phyloP scores from a whole-genome alignment of 2,797 vertebrate species.

The Catostomus latipinnis region DNA sequence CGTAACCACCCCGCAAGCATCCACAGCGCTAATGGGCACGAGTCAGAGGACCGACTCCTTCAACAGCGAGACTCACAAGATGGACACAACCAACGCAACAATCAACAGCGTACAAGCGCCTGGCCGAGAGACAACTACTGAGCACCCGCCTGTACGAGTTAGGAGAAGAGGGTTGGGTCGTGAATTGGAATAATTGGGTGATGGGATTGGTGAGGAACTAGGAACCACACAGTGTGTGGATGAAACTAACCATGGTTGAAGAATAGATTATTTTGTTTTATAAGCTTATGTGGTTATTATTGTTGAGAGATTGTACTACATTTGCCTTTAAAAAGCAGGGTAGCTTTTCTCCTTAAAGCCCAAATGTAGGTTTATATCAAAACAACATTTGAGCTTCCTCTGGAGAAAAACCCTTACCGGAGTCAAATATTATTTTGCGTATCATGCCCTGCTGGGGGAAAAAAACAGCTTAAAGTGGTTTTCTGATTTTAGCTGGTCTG shows the following conservation, averaged over 20 bases:
- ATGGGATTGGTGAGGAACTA: slow-evolving; percentile 9
- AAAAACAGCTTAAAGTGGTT: too few species aligned
- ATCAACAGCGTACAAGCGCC: slow-evolving; percentile 90
- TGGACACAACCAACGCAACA: slow-evolving; percentile 89
- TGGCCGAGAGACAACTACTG: slow-evolving; percentile 96
- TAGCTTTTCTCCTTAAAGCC: slow-evolving; percentile 33
- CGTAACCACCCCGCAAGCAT: slow-evolving; percentile 83
- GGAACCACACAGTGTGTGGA: slow-evolving; percentile 7
- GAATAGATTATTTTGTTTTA: slow-evolving; percentile 32
- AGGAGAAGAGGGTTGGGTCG: background rate
- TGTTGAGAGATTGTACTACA: slow-evolving; percentile 11
- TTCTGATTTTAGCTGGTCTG: too few species aligned
- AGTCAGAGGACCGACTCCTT: slow-evolving; percentile 87
- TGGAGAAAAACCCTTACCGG: background rate
- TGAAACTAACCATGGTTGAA: background rate
- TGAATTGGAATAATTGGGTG: background rate
- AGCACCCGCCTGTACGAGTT: slow-evolving; percentile 49
- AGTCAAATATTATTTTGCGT: slow-evolving; percentile 8
- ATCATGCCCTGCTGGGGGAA: background rate
- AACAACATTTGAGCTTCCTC: slow-evolving; percentile 28
- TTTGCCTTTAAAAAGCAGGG: slow-evolving; percentile 23
- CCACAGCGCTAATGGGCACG: slow-evolving; percentile 87
- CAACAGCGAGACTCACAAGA: slow-evolving; percentile 85
- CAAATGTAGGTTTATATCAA: slow-evolving; percentile 26
- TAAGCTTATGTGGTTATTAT: slow-evolving; percentile 30